Evolutionary conservation across 2,113 vertebrate species (phyloP).

Genomic region (Perognathus longimembris): DNA sequence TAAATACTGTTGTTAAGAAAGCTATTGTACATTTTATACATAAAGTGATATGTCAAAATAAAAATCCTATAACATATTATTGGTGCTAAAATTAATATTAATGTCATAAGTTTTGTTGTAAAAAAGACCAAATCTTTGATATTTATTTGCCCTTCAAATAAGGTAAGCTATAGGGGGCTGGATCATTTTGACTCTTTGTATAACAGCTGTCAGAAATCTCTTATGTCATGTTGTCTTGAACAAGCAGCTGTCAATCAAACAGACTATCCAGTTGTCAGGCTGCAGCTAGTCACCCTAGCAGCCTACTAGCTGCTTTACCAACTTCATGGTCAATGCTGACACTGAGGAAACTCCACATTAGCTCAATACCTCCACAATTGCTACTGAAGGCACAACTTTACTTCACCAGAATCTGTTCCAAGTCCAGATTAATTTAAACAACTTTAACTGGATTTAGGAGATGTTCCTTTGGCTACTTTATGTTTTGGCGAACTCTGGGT

Average conservation of each 20-base stretch:
- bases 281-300: not conserved
- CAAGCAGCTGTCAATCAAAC: not conserved
- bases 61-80: no score
- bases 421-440: no score
- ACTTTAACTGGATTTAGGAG: accelerated
- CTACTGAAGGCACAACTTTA: not conserved
- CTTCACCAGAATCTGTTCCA: no score
- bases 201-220: not conserved
- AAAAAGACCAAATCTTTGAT: not conserved
- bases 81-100: not conserved
- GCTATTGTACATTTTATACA: no score
- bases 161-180: not conserved
- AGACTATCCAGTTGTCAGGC: not conserved
- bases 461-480: not conserved
- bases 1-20: not conserved
- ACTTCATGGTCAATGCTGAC: not conserved
- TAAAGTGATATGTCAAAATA: no score
- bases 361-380: not conserved
- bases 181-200: not conserved
- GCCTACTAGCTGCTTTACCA: not conserved
- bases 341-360: not conserved
- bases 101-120: not conserved
- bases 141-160: not conserved
- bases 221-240: not conserved
- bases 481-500: not conserved